Evolutionary conservation across 1,140 invertebrate genomes (phyloP).

Genomic region (Drosophila lacteicornis): DNA sequence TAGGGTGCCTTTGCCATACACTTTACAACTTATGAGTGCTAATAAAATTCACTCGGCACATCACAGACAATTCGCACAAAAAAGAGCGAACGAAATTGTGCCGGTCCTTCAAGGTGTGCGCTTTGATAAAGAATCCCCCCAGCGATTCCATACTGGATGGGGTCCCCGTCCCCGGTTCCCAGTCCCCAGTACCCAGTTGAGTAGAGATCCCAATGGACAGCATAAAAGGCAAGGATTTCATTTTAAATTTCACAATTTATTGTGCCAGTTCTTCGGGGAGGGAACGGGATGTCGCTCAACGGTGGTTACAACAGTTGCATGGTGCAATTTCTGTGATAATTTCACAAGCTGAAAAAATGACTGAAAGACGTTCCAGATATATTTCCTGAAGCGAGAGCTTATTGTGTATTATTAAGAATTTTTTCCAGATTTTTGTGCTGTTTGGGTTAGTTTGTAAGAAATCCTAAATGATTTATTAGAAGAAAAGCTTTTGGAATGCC

Average conservation of each 20-base stretch:
- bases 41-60: constrained; percentile 79
- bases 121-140: constrained; percentile 42
- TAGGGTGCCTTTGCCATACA: constrained; percentile 57
- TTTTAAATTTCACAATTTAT: constrained; percentile 58
- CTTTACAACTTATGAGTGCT: constrained; percentile 81
- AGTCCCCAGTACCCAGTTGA: constrained; percentile 4
- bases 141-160: constrained; percentile 14
- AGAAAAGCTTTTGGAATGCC: not conserved
- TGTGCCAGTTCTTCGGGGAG: constrained; percentile 5
- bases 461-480: not conserved
- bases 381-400: constrained; percentile 27
- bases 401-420: constrained; percentile 27
- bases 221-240: constrained; percentile 53
- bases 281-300: constrained; percentile 4
- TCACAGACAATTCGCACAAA: constrained; percentile 51
- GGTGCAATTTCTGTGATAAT: constrained; percentile 68
- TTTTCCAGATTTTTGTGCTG: constrained; percentile 1
- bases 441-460: not conserved
- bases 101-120: constrained; percentile 70
- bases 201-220: constrained; percentile 36
- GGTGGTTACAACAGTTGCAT: constrained; percentile 54
- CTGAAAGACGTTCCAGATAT: constrained; percentile 9
- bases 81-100: constrained; percentile 14
- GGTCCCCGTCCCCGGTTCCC: not conserved
- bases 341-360: constrained; percentile 36